Conservation (phyloP, 2,797 vertebrate species). For the Siniperca obscura region DNA sequence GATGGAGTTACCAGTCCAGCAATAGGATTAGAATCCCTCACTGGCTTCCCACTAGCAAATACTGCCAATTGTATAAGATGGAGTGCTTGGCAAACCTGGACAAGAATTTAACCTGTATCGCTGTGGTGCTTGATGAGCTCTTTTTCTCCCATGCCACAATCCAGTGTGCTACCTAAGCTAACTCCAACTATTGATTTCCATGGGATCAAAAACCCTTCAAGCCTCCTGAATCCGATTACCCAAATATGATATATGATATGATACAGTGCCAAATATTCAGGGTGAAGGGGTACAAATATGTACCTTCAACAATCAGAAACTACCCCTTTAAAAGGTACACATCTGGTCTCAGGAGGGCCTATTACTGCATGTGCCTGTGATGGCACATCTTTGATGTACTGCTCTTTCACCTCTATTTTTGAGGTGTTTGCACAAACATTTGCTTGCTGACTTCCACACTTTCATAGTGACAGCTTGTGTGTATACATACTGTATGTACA, state of each 20-base stretch:
- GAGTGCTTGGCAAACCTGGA: not conserved
- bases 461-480: not conserved
- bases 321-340: not conserved
- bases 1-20: not conserved
- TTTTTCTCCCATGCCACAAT: not conserved
- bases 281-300: not conserved
- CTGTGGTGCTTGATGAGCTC: not conserved
- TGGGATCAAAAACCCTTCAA: not conserved
- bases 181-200: not conserved
- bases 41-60: not conserved
- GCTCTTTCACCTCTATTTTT: constrained; percentile 3
- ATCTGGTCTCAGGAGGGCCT: constrained; percentile 23
- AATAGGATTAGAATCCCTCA: not conserved
- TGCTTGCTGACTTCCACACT: constrained; percentile 5
- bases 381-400: constrained; percentile 2
- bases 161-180: not conserved
- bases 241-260: not conserved
- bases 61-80: not conserved
- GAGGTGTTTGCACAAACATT: constrained; percentile 15
- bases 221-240: not conserved
- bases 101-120: not conserved
- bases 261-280: not conserved
- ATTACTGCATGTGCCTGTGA: constrained; percentile 35
- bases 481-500: not conserved
- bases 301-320: constrained; percentile 4